Percentiles rank a stretch among this genome's conserved stretches.
Conservation (phyloP, 1,140 invertebrate genomes). For the Calliopsis andreniformis region DNA sequence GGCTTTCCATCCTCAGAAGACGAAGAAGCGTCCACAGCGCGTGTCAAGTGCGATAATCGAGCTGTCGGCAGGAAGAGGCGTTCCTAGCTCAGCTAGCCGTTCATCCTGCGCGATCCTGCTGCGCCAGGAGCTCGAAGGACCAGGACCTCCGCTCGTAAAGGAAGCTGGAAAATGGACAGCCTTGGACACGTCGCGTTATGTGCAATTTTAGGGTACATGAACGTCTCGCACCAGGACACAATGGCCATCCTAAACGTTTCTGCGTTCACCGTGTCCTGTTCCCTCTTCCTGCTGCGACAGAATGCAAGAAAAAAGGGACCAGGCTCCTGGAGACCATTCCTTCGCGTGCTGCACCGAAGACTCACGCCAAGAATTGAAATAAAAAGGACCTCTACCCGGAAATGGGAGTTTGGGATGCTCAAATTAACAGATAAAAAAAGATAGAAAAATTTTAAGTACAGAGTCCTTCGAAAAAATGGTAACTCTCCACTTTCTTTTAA, state of each 20-base stretch:
- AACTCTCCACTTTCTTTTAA: too few relatives aligned
- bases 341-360: too few relatives aligned
- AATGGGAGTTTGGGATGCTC: too few relatives aligned
- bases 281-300: conserved; percentile 23
- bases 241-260: conserved; percentile 17
- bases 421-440: too few relatives aligned
- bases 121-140: conserved; percentile 19
- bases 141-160: conserved; percentile 51
- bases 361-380: too few relatives aligned
- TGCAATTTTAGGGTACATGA: conserved; percentile 76
- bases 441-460: too few relatives aligned
- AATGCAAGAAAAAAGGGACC: background rate
- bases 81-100: background rate
- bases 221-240: conserved; percentile 61
- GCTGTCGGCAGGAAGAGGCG: conserved; percentile 9
- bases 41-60: conserved; percentile 39
- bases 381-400: too few relatives aligned
- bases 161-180: conserved; percentile 67
- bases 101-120: conserved; percentile 46
- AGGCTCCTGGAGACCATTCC: too few relatives aligned
- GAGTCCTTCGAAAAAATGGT: too few relatives aligned
- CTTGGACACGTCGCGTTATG: conserved; percentile 61
- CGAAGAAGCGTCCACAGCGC: background rate
- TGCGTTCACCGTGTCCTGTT: background rate
- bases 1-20: too few relatives aligned